Conservation (phyloP, 2,113 vertebrate species). For the Parotia lawesii region DNA sequence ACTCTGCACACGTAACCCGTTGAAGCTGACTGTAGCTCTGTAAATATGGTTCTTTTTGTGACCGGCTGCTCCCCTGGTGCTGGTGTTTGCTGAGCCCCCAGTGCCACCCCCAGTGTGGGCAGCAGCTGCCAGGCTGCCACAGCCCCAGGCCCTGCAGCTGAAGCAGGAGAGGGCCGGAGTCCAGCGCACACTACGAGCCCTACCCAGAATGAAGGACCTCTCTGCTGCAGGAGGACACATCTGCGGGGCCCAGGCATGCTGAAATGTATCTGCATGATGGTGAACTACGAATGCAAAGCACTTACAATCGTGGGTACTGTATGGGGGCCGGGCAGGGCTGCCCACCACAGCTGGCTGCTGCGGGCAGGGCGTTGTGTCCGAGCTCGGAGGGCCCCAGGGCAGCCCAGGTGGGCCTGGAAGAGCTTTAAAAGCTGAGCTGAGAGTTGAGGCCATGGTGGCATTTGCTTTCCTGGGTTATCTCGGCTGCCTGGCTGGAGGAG, state of each 20-base stretch:
- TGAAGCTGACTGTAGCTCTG: constrained; percentile 27
- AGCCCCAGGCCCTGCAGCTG: background rate
- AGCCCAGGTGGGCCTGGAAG: background rate
- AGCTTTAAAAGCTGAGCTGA: background rate
- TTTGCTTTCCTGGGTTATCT: background rate
- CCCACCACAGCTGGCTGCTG: background rate
- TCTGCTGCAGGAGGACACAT: background rate
- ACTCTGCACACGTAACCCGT: background rate
- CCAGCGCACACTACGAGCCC: background rate
- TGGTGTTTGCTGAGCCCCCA: background rate
- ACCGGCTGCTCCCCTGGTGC: background rate
- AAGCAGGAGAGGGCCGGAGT: background rate
- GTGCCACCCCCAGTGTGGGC: background rate
- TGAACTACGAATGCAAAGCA: background rate
- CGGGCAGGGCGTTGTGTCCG: rapidly evolving
- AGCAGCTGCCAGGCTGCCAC: background rate
- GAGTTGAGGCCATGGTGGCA: background rate
- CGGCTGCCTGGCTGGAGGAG: background rate
- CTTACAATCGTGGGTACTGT: constrained; percentile 7
- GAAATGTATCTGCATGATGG: background rate
- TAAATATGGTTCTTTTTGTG: constrained; percentile 1
- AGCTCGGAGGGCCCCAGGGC: background rate
- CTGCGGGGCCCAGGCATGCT: background rate
- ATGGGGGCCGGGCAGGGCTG: background rate
- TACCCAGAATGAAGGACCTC: background rate